phyloP scores from a whole-genome alignment of 2,113 vertebrate species.

The Epinephelus lanceolatus region DNA sequence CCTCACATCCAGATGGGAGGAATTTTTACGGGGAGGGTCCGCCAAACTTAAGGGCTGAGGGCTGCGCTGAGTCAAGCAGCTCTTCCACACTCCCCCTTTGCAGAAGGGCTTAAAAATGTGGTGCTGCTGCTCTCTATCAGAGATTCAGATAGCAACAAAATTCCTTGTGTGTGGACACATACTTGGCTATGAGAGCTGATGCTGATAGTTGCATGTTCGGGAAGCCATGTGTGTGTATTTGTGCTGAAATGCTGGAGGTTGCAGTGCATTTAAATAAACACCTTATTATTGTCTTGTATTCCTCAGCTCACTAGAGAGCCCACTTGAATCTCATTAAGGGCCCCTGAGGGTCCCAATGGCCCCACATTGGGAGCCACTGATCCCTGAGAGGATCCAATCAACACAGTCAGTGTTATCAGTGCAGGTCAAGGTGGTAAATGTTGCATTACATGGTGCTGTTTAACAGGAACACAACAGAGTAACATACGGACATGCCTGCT shows the following conservation, averaged over 20 bases:
- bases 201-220: conserved; percentile 6
- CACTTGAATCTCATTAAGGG: background rate
- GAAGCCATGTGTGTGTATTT: conserved; percentile 18
- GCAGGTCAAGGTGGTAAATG: conserved; percentile 40
- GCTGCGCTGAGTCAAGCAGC: conserved; percentile 61
- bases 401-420: conserved; percentile 44
- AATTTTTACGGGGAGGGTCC: conserved; percentile 87
- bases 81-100: conserved; percentile 40
- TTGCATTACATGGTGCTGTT: conserved; percentile 40
- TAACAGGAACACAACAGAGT: conserved; percentile 14
- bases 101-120: conserved; percentile 25
- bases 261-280: conserved; percentile 1
- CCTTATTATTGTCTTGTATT: conserved; percentile 16
- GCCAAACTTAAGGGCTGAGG: conserved; percentile 68
- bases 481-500: conserved; percentile 46
- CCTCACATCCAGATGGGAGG: conserved; percentile 85
- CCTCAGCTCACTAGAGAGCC: background rate
- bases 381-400: conserved; percentile 52
- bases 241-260: conserved; percentile 15
- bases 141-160: background rate
- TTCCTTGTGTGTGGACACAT: no score
- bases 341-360: conserved; percentile 32
- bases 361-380: conserved; percentile 35
- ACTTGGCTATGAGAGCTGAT: background rate
- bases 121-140: conserved; percentile 15